Percentiles rank a stretch among this genome's conserved stretches.
Conservation (phyloP, 1,140 invertebrate species). For the Battus philenor region DNA sequence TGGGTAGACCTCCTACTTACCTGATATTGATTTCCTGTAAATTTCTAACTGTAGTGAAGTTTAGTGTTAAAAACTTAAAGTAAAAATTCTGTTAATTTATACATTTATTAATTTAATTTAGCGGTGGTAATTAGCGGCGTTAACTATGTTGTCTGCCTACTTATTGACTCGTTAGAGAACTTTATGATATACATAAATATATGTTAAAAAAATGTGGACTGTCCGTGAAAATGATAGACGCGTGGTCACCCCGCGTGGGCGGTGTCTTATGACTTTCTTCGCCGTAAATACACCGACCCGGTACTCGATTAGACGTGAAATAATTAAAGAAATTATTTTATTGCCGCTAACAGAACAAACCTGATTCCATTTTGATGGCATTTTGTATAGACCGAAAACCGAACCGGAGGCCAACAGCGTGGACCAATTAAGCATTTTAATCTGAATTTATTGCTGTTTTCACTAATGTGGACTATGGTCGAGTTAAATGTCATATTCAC, state of each 20-base stretch:
- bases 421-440: conserved; percentile 9
- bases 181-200: background rate
- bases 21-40: no score
- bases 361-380: conserved; percentile 18
- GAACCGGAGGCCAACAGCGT: background rate
- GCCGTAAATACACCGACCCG: conserved; percentile 34
- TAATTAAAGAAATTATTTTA: conserved; percentile 37
- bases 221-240: background rate
- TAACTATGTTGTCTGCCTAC: background rate
- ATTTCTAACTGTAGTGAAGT: no score
- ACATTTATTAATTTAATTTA: no score
- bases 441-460: conserved; percentile 10
- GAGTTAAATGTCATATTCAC: no score
- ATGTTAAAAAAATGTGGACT: background rate
- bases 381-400: background rate
- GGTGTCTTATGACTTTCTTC: conserved; percentile 36
- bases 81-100: no score
- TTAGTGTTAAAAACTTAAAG: no score
- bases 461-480: background rate
- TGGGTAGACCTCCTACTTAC: no score
- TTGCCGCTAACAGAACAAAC: conserved; percentile 21
- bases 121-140: no score
- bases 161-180: background rate
- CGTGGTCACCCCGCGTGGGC: conserved; percentile 24
- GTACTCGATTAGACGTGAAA: conserved; percentile 37